Evolutionary conservation across 2,113 vertebrate genomes (phyloP).

Genomic region (Phylloscopus trochiloides): DNA sequence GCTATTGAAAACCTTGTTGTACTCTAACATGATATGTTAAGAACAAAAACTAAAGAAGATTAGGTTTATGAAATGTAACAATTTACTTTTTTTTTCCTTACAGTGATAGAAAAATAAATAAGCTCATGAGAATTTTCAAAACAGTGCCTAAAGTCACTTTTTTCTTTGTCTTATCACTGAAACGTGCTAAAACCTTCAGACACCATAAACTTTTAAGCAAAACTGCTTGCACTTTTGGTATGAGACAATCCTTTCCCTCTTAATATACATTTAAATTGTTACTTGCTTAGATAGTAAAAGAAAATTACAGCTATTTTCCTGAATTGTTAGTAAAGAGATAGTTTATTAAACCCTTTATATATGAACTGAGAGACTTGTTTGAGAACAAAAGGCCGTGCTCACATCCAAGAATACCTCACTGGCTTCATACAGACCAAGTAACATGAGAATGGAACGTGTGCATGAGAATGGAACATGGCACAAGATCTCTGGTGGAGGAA

Average conservation of each 20-base stretch:
- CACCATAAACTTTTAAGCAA: not conserved
- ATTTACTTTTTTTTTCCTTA: not conserved
- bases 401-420: not conserved
- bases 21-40: slow-evolving; percentile 3
- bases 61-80: slow-evolving; percentile 22
- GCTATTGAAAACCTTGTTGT: slow-evolving; percentile 18
- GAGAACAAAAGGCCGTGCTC: not conserved
- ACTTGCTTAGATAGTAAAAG: not conserved
- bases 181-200: slow-evolving; percentile 16
- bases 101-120: not conserved
- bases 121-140: not conserved
- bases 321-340: not conserved
- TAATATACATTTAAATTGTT: not conserved
- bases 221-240: not conserved
- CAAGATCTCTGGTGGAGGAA: not conserved
- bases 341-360: not conserved
- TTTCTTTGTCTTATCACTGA: not conserved
- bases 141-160: not conserved
- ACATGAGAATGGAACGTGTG: not conserved
- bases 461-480: not conserved
- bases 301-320: not conserved
- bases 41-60: slow-evolving; percentile 40
- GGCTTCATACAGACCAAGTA: not conserved
- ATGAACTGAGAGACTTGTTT: not conserved
- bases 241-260: not conserved